Evolutionary conservation across 2,888 invertebrate species (phyloP).

Genomic region (Mystacides longicornis): DNA sequence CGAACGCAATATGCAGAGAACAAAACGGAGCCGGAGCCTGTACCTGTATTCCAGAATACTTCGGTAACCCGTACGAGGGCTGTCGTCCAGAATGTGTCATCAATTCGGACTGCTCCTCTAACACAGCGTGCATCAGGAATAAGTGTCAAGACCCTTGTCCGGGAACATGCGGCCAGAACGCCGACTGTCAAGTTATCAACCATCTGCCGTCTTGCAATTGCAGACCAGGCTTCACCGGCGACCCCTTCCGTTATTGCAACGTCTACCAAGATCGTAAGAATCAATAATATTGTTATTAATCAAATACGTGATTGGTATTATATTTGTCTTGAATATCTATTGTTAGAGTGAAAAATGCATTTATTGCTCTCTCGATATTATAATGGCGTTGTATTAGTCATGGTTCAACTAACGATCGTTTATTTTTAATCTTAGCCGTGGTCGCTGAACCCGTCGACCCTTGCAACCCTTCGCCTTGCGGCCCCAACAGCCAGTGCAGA

Average conservation of each 20-base stretch:
- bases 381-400: neutral
- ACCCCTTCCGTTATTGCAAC: slow-evolving; percentile 61
- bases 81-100: slow-evolving; percentile 69
- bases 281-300: slow-evolving; percentile 13
- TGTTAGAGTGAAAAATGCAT: neutral
- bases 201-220: slow-evolving; percentile 66
- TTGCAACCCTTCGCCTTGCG: slow-evolving; percentile 66
- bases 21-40: slow-evolving; percentile 57
- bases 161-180: slow-evolving; percentile 65
- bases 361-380: neutral
- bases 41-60: slow-evolving; percentile 61
- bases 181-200: slow-evolving; percentile 63
- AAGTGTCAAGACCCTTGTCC: slow-evolving; percentile 75
- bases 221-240: slow-evolving; percentile 59
- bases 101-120: slow-evolving; percentile 64
- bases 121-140: slow-evolving; percentile 62
- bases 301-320: neutral
- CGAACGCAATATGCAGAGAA: slow-evolving; percentile 56
- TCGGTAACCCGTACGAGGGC: slow-evolving; percentile 72
- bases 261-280: slow-evolving; percentile 49
- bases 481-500: slow-evolving; percentile 66
- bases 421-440: slow-evolving; percentile 7
- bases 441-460: slow-evolving; percentile 36
- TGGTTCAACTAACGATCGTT: neutral
- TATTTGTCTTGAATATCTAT: neutral